Evolutionary conservation across 2,113 vertebrate genomes (phyloP).

Genomic region (Paramormyrops kingsleyae): DNA sequence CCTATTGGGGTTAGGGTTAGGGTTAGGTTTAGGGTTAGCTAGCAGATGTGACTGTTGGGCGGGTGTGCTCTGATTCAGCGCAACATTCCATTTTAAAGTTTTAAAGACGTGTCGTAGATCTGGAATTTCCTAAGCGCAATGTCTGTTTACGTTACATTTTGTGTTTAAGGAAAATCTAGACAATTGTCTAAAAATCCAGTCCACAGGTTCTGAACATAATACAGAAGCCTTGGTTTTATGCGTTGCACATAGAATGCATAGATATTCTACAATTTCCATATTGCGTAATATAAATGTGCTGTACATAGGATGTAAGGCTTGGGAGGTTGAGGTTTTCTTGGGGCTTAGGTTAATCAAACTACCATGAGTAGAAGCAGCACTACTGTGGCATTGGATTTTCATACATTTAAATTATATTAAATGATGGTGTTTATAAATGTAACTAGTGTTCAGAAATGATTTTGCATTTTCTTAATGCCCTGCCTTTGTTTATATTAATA

Average conservation of each 20-base stretch:
- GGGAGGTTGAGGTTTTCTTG: conserved; percentile 68
- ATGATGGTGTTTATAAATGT: conserved; percentile 76
- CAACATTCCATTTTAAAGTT: background rate
- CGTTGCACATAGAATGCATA: conserved; percentile 36
- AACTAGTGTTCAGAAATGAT: conserved; percentile 62
- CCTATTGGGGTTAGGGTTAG: background rate
- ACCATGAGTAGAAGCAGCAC: conserved; percentile 73
- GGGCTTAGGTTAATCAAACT: conserved; percentile 73
- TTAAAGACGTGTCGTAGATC: background rate
- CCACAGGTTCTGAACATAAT: background rate
- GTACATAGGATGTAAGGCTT: conserved; percentile 79
- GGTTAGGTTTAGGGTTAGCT: too few relatives aligned
- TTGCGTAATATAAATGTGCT: conserved; percentile 52
- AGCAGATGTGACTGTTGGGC: background rate
- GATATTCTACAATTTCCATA: conserved; percentile 31
- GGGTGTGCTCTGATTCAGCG: background rate
- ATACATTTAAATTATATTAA: conserved; percentile 66
- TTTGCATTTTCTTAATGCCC: conserved; percentile 51
- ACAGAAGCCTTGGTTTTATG: conserved; percentile 22
- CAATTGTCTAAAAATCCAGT: background rate
- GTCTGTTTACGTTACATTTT: background rate
- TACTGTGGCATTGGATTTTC: conserved; percentile 57
- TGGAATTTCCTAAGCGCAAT: background rate
- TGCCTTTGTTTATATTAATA: conserved; percentile 50
- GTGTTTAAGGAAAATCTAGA: background rate